phyloP scores from a whole-genome alignment of 2,113 vertebrate species.

The Corvus hawaiiensis region DNA sequence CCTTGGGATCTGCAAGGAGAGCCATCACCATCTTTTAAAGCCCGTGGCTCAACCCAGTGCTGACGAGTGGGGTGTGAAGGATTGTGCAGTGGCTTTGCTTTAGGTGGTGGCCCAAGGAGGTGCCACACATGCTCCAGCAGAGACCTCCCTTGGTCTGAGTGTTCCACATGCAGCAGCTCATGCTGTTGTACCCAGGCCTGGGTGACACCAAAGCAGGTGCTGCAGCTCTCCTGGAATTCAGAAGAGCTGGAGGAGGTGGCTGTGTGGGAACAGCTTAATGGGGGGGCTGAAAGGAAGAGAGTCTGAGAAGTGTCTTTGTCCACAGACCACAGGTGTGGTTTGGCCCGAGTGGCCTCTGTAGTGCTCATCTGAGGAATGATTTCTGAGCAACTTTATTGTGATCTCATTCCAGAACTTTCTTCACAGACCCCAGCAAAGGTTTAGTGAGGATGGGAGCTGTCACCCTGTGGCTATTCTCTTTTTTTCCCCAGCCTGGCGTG shows the following conservation, averaged over 20 bases:
- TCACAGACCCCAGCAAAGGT: not conserved
- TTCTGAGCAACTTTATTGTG: not conserved
- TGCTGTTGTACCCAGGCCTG: not conserved
- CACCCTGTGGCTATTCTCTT: not conserved
- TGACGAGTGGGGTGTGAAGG: not conserved
- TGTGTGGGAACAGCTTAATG: not conserved
- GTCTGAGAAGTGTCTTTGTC: not conserved
- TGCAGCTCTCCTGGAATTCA: not conserved
- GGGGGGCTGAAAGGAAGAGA: not conserved
- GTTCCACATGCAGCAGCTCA: accelerated
- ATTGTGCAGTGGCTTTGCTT: not conserved
- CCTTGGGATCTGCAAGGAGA: not conserved
- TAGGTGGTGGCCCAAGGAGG: not conserved
- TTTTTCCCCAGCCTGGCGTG: not conserved
- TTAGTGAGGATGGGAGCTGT: not conserved
- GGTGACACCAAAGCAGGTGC: no score
- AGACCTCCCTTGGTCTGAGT: not conserved
- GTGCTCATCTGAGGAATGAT: not conserved
- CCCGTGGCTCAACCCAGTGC: accelerated
- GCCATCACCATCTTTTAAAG: not conserved
- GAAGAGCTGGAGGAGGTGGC: not conserved
- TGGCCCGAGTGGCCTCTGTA: not conserved
- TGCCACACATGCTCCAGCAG: accelerated
- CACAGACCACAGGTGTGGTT: not conserved
- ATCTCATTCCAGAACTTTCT: not conserved